Evolutionary conservation across 2,888 invertebrate genomes (phyloP).

Genomic region (Coenonympha arcania): DNA sequence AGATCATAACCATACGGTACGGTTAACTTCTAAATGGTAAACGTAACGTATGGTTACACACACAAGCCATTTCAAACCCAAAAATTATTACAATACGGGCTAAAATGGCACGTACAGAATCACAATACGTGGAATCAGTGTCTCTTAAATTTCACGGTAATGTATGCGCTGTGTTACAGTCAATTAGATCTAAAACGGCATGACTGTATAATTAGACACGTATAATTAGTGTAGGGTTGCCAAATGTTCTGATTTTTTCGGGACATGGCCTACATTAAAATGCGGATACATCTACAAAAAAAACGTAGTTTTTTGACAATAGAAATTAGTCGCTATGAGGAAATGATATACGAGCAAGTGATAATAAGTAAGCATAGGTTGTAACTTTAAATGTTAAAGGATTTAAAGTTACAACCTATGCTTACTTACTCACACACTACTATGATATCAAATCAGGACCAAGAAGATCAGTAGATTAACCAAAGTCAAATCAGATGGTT

Average conservation of each 20-base stretch:
- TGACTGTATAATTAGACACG: constrained; percentile 1
- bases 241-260: background rate
- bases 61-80: background rate
- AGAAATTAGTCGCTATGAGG: no score
- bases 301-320: no score
- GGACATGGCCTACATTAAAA: background rate
- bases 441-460: no score
- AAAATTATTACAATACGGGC: background rate
- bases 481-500: no score
- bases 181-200: constrained; percentile 4
- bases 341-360: no score
- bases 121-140: background rate
- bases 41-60: background rate
- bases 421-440: no score
- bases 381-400: no score
- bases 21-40: constrained; percentile 18
- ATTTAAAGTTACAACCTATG: no score
- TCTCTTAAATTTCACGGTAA: constrained; percentile 2
- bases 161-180: background rate
- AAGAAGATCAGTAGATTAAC: no score
- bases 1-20: constrained; percentile 17
- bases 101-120: background rate
- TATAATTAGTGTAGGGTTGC: constrained; percentile 1
- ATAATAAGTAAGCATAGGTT: no score
- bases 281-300: no score